Base-by-base conservation (phyloP, 2,888 invertebrate genomes). In the Brachycybe producta region DNA sequence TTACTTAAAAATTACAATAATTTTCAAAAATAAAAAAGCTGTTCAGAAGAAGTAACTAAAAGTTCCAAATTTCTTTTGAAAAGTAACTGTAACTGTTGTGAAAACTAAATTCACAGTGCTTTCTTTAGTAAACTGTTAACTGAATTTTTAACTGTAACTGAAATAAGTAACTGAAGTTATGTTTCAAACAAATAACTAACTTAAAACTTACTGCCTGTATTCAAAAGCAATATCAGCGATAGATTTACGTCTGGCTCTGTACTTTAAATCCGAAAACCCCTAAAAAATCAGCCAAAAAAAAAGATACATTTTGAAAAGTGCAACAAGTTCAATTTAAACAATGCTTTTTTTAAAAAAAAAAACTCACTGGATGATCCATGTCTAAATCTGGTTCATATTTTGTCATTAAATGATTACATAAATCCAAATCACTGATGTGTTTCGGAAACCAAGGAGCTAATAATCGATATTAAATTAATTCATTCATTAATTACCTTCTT, bases 381-480 rank as follows among this genome's bases (percentile, higher is more conserved):
- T 98, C 97, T 58, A 98, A 74, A 66, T 98, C 97, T 1, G 95
- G 91, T 64, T 97, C 97, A 67, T 87, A 97, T 69, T 92, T 94
- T 62, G 97, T 90, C 83, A 97, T 92, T 61, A 95, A 75, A 66
- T 97, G 95, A 66, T 95, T 94, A 76, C 95, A 97, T 68, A 82
- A 82, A 68, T 98, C 97, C 65, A 98, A 76, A 57, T 98, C 97
- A 54, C 83, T 82, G 34, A 92, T 91, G 65, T 91, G 91, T 61
- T 85, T 79, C 13, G 95, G 97, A 75, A 94, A 97, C 95, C 95
- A 97, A 0, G 92, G 90, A 54, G 83, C 71, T 70, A 52, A 19
- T 49, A 41, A 17, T 17, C 30, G 32, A 26, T 26, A 26, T 13
- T n/a, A 40, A 17, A 52, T n/a, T n/a, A n/a, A n/a, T n/a, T n/a